Evolutionary conservation across 2,888 invertebrate species (phyloP), one percentile per base, ranked within the genome.

Genomic region (Drosophila testacea): DNA sequence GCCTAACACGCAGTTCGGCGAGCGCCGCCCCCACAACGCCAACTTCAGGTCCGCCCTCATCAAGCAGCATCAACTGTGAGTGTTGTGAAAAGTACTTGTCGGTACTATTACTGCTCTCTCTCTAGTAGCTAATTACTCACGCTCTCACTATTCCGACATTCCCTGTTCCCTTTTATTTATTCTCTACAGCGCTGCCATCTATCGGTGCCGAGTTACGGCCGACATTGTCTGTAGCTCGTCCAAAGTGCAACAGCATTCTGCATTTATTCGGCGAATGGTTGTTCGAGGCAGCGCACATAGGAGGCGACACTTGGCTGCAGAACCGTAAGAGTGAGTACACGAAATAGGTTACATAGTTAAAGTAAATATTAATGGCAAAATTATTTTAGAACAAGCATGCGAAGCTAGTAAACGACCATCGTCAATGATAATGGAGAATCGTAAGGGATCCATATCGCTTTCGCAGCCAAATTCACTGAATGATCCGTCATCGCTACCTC

Each of bases 231-330:
- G 94, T 95, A 16, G 94, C 95, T 32, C 94, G 98, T 62, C 98
- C 98, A 22, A 97, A 97, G 91, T 98, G 98, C 87, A 98, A 99
- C 93, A 98, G 98, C 74, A 96, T 99, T 91, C 94, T 99, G 65
- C 98, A 99, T 92, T 94, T 99, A 78, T 98, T 98, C 92, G 98
- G 99, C 1, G 97, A 97, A 90, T 99, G 99, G 99, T 93, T 99
- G 73, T 98, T 98, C 91, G 98, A 99, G 92, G 98, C 98, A 5
- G 97, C 98, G 3, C 96, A 98, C 81, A 96, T 98, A 81, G 98
- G 98, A 4, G 96, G 96, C 48, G 95, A 95, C 66, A 91, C 92
- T 50, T 94, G 94, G 94, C 89, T 94, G 4, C 93, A 94, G 79
- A 93, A 93, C 84, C 92, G 94, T 59, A 93, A 94, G 84, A 94